Evolutionary conservation across 2,888 invertebrate genomes (phyloP), one percentile per base, ranked within the genome.

Genomic region (Patella ulyssiponensis): DNA sequence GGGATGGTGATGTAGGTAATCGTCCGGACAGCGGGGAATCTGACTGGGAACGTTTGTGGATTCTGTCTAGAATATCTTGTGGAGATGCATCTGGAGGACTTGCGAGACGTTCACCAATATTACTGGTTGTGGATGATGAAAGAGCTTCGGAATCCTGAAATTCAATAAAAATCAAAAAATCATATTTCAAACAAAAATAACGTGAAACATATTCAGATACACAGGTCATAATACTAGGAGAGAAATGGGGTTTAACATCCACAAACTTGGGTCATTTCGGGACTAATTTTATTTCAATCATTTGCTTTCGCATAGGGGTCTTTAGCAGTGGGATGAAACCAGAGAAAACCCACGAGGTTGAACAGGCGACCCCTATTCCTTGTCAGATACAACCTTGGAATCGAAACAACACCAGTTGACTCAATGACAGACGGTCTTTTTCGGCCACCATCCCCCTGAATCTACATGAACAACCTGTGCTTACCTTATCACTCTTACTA

Each of bases 401-500:
- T 9, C 9, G 44, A 44, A 44, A 44, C 44, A 4, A 7, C 9
- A 4, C 44, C 44, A 44, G 9, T 44, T 44, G 44, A 44, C 44
- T 44, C 44, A 44, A 9, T 44, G 9, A 44, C 44, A 44, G 44
- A 44, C 44, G 5, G 4, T 4, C 33, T 33, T 4, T 9, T 20
- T 17, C n/a, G 56, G 11, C 11, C 4, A 20, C 56, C 51, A 74
- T 20, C 20, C 11, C 23, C 58, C 20, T 33, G 1, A 69, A 51
- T 17, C 20, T 20, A 17, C 51, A 27, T 27, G 12, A 54, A 23
- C 33, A 75, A 17, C 20, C 12, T 33, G 23, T 12, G 33, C 78
- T 75, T 81, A 87, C 87, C 84, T 85, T 86, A 58, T 86, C 86
- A 51, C 84, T 86, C 79, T 88, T 88, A 76, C 86, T 85, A 11